A percentile compares a stretch with the other conserved stretches of the same genome.
Conservation (phyloP, 1,140 invertebrate genomes). For the Calliphora vicina region DNA sequence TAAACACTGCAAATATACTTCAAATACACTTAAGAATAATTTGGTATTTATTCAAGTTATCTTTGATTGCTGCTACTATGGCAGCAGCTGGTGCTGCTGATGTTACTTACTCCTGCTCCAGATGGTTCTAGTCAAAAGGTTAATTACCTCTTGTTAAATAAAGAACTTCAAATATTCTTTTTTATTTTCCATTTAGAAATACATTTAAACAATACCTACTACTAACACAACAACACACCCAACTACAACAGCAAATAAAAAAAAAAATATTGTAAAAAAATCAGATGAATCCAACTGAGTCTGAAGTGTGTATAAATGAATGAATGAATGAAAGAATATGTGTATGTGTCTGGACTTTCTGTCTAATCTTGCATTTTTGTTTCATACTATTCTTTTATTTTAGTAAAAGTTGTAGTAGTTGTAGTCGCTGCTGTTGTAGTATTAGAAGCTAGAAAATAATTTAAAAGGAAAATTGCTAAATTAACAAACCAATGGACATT, state of each 20-base stretch:
- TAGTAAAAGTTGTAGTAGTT: background rate
- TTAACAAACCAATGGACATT: conserved; percentile 10
- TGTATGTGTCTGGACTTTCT: background rate
- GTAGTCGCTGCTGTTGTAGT: background rate
- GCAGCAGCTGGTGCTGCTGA: background rate
- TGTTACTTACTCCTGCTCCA: background rate
- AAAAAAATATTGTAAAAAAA: background rate
- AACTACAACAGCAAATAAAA: background rate
- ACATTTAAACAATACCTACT: background rate
- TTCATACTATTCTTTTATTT: background rate
- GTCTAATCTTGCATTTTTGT: background rate
- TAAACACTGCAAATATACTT: background rate
- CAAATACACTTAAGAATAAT: background rate
- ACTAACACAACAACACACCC: background rate
- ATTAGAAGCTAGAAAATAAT: conserved; percentile 3
- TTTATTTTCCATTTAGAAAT: background rate
- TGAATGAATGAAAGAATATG: background rate
- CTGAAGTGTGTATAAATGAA: background rate
- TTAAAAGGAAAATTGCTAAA: conserved; percentile 31
- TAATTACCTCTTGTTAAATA: conserved; percentile 26
- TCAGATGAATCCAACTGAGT: background rate
- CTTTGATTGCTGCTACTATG: conserved; percentile 6
- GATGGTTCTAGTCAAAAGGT: conserved; percentile 18
- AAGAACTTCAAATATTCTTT: background rate
- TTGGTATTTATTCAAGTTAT: conserved; percentile 1